phyloP scores from a whole-genome alignment of 2,113 vertebrate species.

The Silurus asotus region DNA sequence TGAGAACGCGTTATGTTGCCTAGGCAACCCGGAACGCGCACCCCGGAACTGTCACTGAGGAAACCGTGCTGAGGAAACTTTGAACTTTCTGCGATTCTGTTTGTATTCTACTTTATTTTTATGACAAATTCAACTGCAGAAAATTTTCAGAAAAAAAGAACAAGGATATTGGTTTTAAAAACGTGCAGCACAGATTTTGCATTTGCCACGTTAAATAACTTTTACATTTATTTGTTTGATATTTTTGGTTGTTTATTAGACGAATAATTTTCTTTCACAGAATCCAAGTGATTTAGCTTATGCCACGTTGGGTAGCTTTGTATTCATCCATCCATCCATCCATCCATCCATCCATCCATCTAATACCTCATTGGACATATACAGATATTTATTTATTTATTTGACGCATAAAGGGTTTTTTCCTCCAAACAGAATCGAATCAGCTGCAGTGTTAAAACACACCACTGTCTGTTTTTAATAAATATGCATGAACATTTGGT shows the following conservation, averaged over 20 bases:
- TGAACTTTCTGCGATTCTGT: neutral
- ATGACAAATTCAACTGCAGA: neutral
- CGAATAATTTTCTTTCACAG: too few species aligned
- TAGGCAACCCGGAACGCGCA: conserved; percentile 52
- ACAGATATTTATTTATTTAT: neutral
- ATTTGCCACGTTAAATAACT: neutral
- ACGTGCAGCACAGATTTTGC: neutral
- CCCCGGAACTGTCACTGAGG: neutral
- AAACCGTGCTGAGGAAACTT: neutral
- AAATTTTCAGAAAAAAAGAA: neutral
- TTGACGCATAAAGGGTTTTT: neutral
- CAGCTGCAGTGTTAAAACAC: neutral
- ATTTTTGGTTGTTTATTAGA: neutral
- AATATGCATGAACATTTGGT: neutral
- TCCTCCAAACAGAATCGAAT: neutral
- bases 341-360: too few species aligned
- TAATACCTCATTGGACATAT: too few species aligned
- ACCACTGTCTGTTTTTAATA: neutral
- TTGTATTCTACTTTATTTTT: neutral
- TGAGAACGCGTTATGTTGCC: conserved; percentile 46
- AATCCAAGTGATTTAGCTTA: too few species aligned
- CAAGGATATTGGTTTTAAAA: neutral
- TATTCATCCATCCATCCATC: too few species aligned
- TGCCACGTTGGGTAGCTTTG: too few species aligned
- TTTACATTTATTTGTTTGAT: neutral